Base-by-base conservation (phyloP, 2,888 invertebrate genomes). In the Drosophila setosimentum region DNA sequence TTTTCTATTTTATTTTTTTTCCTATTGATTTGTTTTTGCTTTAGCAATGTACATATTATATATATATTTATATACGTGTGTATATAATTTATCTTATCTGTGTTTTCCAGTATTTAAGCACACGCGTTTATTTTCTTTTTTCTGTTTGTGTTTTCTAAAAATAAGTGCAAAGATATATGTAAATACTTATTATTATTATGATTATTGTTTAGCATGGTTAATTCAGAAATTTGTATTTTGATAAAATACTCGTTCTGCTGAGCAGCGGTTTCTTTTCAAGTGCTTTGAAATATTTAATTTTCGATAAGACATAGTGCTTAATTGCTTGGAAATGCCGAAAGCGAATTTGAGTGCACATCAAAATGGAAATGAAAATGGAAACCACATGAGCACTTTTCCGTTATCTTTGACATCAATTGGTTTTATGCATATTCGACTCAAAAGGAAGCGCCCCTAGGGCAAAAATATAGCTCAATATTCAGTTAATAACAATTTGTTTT, bases 41-140 rank as follows among this genome's bases (percentile, higher is more conserved):
- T 68, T 72, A 64, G 61, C 68, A 73, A 70, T 78, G 77, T 84
- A 59, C 79, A 55, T 55, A 13, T 29, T 37, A 10, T 35, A 16
- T 53, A 32, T 51, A 32, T n/a, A 30, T 53, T 73, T 75, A 66
- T 64, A 61, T 72, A 76, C 45, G 72, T 75, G 65, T 76, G 65
- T 73, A 66, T 76, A 73, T 76, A 76, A 80, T 80, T 87, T 80
- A 80, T 85, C 89, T 85, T 85, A 85, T 85, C 89, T 89, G 73
- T 74, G 68, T 68, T 85, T 85, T 85, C 89, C 85, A 85, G 85
- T 87, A 87, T 84, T 85, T 85, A 89, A 85, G 61, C 88, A 86
- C 85, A 85, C 87, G 70, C 79, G 81, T 65, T 72, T 62, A 45
- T 53, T 50, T 40, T n/a, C 11, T 63, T 55, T 73, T 33, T 59